phyloP scores from a whole-genome alignment of 2,113 vertebrate species.

The Nothocercus nigrocapillus region DNA sequence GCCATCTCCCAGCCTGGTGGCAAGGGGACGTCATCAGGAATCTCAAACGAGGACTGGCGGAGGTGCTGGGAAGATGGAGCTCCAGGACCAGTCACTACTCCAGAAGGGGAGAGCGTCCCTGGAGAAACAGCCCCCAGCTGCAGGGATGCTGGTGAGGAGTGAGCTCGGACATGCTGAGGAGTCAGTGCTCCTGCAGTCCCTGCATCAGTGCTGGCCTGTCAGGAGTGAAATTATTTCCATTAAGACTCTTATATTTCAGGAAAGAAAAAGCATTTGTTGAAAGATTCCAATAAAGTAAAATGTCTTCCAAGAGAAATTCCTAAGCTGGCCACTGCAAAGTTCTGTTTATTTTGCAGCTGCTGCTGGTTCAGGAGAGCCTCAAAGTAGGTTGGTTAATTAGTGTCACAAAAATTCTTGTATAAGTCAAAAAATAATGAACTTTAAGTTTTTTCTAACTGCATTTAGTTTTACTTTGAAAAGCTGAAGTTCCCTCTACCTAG shows the following conservation, averaged over 20 bases:
- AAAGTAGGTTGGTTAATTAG: neutral
- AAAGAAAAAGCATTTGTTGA: neutral
- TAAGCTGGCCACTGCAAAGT: neutral
- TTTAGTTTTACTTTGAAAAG: neutral
- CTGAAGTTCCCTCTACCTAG: neutral
- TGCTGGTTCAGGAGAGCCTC: neutral
- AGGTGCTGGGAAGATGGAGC: constrained; percentile 88
- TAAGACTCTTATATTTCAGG: neutral
- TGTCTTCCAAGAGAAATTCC: neutral
- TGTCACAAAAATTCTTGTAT: neutral
- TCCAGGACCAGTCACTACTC: constrained; percentile 80
- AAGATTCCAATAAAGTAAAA: neutral
- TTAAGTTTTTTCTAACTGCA: neutral
- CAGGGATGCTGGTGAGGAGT: constrained; percentile 96
- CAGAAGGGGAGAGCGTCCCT: constrained; percentile 80
- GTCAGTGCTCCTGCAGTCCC: constrained; percentile 89
- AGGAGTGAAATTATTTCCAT: constrained; percentile 38
- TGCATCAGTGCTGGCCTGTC: constrained; percentile 93
- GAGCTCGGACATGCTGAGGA: constrained; percentile 94
- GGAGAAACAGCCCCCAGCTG: constrained; percentile 89
- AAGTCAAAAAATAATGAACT: neutral
- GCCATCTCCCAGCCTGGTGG: constrained; percentile 99
- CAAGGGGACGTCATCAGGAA: constrained; percentile 93
- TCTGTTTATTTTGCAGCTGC: neutral
- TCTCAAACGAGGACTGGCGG: constrained; percentile 98